phyloP scores from a whole-genome alignment of 2,797 vertebrate species.

The Ataeniobius toweri region DNA sequence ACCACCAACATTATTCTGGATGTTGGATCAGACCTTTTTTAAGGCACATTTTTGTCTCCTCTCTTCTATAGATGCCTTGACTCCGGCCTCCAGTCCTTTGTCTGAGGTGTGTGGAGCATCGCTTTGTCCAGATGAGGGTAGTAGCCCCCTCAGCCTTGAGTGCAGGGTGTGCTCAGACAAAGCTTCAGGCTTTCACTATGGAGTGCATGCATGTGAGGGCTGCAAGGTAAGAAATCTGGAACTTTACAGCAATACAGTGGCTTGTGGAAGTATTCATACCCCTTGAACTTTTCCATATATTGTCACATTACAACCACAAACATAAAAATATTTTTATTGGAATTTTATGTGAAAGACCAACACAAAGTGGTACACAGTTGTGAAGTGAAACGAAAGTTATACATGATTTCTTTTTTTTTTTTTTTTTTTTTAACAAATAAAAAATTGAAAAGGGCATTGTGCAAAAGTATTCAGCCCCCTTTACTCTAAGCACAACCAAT shows the following conservation, averaged over 20 bases:
- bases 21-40: neutral
- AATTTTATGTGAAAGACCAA: too few species aligned
- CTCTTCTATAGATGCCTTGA: constrained; percentile 84
- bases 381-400: too few species aligned
- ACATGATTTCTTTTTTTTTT: too few species aligned
- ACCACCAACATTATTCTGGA: neutral
- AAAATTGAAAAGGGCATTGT: too few species aligned
- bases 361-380: too few species aligned
- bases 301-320: too few species aligned
- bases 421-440: too few species aligned
- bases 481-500: too few species aligned
- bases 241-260: neutral
- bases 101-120: constrained; percentile 77
- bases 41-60: neutral
- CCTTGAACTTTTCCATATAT: too few species aligned
- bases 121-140: constrained; percentile 72
- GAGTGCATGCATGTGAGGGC: constrained; percentile 97
- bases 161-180: constrained; percentile 95
- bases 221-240: constrained; percentile 87
- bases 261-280: too few species aligned
- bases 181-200: constrained; percentile 96
- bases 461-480: too few species aligned
- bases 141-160: constrained; percentile 85
- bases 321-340: too few species aligned
- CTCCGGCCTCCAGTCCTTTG: constrained; percentile 92